Percentiles rank a stretch among this genome's conserved stretches.
phyloP scores from a whole-genome alignment of 2,113 vertebrate species.

The Pterocles orientalis region DNA sequence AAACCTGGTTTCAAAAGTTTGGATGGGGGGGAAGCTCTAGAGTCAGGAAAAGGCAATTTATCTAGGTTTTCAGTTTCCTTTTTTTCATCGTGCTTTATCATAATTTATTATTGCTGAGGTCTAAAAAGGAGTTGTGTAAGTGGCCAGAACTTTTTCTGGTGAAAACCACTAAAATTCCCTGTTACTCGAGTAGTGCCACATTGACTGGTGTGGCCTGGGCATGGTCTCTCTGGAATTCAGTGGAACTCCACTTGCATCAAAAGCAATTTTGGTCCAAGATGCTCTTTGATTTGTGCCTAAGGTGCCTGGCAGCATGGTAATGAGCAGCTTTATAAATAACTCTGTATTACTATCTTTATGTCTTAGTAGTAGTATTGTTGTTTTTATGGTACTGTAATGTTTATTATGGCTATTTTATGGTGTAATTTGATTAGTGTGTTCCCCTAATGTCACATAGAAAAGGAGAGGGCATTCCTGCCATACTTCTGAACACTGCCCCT shows the following conservation, averaged over 20 bases:
- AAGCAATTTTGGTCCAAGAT: slow-evolving; percentile 26
- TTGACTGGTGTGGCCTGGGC: background rate
- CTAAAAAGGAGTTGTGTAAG: background rate
- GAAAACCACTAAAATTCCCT: background rate
- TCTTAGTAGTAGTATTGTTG: slow-evolving; percentile 56
- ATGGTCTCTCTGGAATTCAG: background rate
- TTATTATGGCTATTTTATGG: slow-evolving; percentile 64
- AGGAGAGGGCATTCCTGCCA: slow-evolving; percentile 57
- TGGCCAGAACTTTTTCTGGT: background rate
- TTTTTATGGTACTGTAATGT: slow-evolving; percentile 63
- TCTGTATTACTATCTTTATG: slow-evolving; percentile 54
- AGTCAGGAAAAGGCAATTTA: background rate
- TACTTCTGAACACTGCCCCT: slow-evolving; percentile 44
- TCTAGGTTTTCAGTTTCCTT: background rate
- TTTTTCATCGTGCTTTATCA: background rate
- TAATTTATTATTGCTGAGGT: background rate
- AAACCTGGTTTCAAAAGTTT: background rate
- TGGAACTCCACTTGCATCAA: background rate
- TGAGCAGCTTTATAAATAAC: slow-evolving; percentile 58
- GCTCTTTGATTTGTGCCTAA: slow-evolving; percentile 15
- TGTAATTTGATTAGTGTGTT: slow-evolving; percentile 61
- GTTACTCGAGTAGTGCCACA: background rate
- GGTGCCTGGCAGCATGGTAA: slow-evolving; percentile 14
- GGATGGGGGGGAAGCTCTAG: background rate
- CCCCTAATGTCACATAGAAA: slow-evolving; percentile 51